Base-by-base conservation (phyloP, 2,888 invertebrate species). In the Osmoderma eremita region DNA sequence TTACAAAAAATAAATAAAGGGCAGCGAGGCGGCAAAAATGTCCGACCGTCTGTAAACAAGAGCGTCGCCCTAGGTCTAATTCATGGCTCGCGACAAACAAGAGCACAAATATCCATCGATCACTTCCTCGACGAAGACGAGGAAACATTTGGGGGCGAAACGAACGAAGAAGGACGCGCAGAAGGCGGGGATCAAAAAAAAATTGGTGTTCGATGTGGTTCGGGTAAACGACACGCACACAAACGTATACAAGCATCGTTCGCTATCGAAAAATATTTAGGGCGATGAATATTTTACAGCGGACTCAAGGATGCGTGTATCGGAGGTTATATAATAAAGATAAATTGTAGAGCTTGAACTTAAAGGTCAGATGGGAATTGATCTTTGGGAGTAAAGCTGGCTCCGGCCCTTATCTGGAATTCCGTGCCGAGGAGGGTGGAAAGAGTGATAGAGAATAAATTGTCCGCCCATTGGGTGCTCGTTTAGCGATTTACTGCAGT, bases 281-380 rank as follows among this genome's bases (percentile, higher is more conserved):
- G 62, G 67, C 61, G 51, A 54, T 67, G 62, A 63, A 67, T 67
- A 67, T 63, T 67, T 65, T 48, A 65, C 50, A 65, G 41, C 58
- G 58, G 58, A 48, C 58, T 65, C 65, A 65, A 65, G 58, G 41
- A 56, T 50, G 51, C 53, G 56, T 58, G 41, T 45, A 54, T 30
- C 48, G 49, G 49, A 56, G 62, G 51, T 53, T 62, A 67, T 68
- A 70, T 71, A 72, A 72, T 71, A 70, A 71, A 71, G 70, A 72
- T 71, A 71, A 70, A 70, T 71, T 70, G 70, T 64, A 56, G 67
- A 66, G 69, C 71, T 63, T 67, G 51, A 67, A 53, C 66, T 61
- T 64, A 70, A 71, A 71, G 71, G 71, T 69, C 68, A 70, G 65
- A 72, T 65, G 68, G 69, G 68, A 70, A 69, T 69, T 69, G 69